Percentiles rank a stretch among this genome's conserved stretches.
Evolutionary conservation across 2,888 invertebrate species (phyloP).

Genomic region (Metellina segmentata): DNA sequence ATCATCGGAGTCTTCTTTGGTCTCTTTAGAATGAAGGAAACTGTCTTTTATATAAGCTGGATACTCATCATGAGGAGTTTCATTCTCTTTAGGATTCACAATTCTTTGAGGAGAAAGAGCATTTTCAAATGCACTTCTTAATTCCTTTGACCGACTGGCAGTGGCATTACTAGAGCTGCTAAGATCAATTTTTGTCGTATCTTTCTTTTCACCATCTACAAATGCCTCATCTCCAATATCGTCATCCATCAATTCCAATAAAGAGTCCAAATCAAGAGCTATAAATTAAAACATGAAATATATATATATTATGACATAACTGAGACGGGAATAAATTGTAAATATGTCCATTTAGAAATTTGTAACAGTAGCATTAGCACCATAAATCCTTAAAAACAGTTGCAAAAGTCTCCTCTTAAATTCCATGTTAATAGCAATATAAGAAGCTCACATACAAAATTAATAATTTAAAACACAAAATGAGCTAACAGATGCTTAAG

Average conservation of each 20-base stretch:
- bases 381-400: no score
- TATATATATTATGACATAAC: neutral
- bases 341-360: no score
- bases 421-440: no score
- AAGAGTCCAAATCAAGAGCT: slow-evolving; percentile 59
- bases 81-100: slow-evolving; percentile 26
- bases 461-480: no score
- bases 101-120: slow-evolving; percentile 16
- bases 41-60: neutral
- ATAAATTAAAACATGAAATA: slow-evolving; percentile 6
- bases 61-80: neutral
- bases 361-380: no score
- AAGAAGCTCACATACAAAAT: no score
- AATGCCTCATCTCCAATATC: neutral
- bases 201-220: neutral
- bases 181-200: neutral
- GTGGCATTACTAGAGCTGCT: neutral
- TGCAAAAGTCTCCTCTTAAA: no score
- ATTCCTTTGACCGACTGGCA: neutral
- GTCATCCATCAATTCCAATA: slow-evolving; percentile 48
- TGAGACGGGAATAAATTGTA: no score
- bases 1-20: slow-evolving; percentile 51
- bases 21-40: slow-evolving; percentile 52
- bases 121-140: neutral
- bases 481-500: no score